phyloP scores from a whole-genome alignment of 2,797 vertebrate genomes.

The Takifugu ocellatus region DNA sequence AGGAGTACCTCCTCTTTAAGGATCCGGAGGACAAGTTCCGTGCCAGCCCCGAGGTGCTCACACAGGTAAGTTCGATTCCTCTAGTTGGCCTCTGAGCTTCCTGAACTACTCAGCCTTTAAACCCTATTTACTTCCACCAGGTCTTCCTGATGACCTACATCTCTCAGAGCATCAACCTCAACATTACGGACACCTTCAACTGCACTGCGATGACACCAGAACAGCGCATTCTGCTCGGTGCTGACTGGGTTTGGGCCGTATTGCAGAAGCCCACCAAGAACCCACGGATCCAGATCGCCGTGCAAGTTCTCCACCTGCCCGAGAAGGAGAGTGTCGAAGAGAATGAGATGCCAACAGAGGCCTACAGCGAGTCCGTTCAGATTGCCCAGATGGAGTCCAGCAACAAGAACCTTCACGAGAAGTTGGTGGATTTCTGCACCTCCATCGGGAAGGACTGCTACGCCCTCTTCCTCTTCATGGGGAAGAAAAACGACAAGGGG shows the following conservation, averaged over 20 bases:
- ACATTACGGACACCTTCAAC: slow-evolving; percentile 63
- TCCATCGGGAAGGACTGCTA: slow-evolving; percentile 76
- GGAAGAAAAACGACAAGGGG: slow-evolving; percentile 55
- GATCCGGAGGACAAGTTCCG: slow-evolving; percentile 71
- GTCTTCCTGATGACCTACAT: slow-evolving; percentile 80
- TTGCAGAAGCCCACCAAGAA: slow-evolving; percentile 67
- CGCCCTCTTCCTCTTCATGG: slow-evolving; percentile 76
- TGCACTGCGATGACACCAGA: slow-evolving; percentile 73
- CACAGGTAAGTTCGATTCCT: slow-evolving; percentile 43
- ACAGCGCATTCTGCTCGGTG: slow-evolving; percentile 74
- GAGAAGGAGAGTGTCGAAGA: slow-evolving; percentile 28
- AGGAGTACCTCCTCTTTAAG: slow-evolving; percentile 72
- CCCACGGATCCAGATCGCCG: slow-evolving; percentile 70
- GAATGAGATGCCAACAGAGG: neutral
- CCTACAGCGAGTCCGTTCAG: slow-evolving; percentile 51
- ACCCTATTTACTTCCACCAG: slow-evolving; percentile 25
- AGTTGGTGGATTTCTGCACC: slow-evolving; percentile 73
- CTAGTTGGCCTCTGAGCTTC: neutral
- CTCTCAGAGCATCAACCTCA: slow-evolving; percentile 57
- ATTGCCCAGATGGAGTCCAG: slow-evolving; percentile 59
- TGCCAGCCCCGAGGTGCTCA: slow-evolving; percentile 52
- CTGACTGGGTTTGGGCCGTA: slow-evolving; percentile 78
- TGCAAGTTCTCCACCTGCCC: slow-evolving; percentile 64
- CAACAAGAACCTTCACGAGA: slow-evolving; percentile 57
- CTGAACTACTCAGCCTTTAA: neutral